Evolutionary conservation across 1,140 invertebrate genomes (phyloP), one percentile per base, ranked within the genome.

Genomic region (Drosophila repletoides): DNA sequence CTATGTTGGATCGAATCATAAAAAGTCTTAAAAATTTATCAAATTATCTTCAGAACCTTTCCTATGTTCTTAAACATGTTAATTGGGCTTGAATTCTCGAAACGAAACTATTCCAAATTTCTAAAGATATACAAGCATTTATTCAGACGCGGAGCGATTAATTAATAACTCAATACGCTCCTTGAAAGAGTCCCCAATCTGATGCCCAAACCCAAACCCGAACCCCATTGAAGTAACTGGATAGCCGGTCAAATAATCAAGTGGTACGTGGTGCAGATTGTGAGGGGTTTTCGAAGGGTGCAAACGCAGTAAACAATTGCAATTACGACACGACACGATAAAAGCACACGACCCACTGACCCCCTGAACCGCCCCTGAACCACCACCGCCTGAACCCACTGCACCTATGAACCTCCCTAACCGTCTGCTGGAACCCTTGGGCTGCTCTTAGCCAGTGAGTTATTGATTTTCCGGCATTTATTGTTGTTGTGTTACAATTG

Each of bases 391-490:
- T 2, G 7, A 19, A 48, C 34, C 17, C 52, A 17, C 51, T 24
- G 26, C 28, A 41, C 19, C 33, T 14, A 12, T 26, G 21, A 15
- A 55, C 10, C 36, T 9, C 12, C 6, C 21, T n/a, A 4, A 17
- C 21, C 15, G 34, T 1, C n/a, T 5, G 12, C 5, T 15, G 14
- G 31, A 72, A 59, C 46, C 46, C 45, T 45, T 64, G 19, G 51
- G 5, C 38, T 38, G 51, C 43, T 48, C 38, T 66, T 43, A 29
- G 55, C 29, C 55, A 51, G 63, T 56, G 58, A 67, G 31, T 61
- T 67, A 65, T 70, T 75, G 69, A 72, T 80, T 80, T 75, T 65
- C 21, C 46, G 15, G 29, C 6, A 28, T 21, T 12, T 33, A 49
- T 41, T 41, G 36, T 49, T 45, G 33, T 28, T 51, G 34, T 33